Percentiles rank a stretch among this genome's conserved stretches.
These are phyloP conservation scores for Thumatha senex DNA, from an alignment of 2,888 invertebrate species.

Conservation along the genomic window DNA sequence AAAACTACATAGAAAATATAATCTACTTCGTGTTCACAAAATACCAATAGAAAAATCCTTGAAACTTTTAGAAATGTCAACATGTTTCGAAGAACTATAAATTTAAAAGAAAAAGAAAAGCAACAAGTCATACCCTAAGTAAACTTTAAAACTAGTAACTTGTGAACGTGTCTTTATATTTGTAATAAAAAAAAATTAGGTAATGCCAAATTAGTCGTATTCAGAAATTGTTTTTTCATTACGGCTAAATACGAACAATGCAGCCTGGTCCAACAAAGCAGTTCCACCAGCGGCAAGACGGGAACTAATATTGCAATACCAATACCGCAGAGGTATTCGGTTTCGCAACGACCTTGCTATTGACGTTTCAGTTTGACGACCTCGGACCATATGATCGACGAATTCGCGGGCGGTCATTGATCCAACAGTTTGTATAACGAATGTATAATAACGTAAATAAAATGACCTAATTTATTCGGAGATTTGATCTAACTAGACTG, in stretches of 20 bases:
- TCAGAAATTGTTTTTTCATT: background rate
- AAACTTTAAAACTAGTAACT: too few species aligned
- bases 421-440: slow-evolving; percentile 57
- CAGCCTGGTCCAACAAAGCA: slow-evolving; percentile 22
- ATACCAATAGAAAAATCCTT: too few species aligned
- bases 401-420: slow-evolving; percentile 66
- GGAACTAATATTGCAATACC: slow-evolving; percentile 19
- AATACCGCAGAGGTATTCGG: slow-evolving; percentile 23
- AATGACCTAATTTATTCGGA: slow-evolving; percentile 60
- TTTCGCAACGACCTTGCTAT: slow-evolving; percentile 63
- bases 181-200: too few species aligned
- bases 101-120: too few species aligned
- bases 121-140: too few species aligned
- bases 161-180: too few species aligned
- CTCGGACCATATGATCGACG: slow-evolving; percentile 69
- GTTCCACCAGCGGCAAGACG: slow-evolving; percentile 11
- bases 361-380: slow-evolving; percentile 63
- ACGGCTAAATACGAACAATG: slow-evolving; percentile 18
- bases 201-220: background rate
- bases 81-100: too few species aligned
- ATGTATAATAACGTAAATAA: slow-evolving; percentile 47
- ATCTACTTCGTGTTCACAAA: too few species aligned
- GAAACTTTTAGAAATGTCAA: too few species aligned
- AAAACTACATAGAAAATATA: too few species aligned
- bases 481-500: slow-evolving; percentile 30